These are phyloP conservation scores for Charaxes varanes DNA, from an alignment of 1,140 invertebrate genomes.

Conservation along the genomic window DNA sequence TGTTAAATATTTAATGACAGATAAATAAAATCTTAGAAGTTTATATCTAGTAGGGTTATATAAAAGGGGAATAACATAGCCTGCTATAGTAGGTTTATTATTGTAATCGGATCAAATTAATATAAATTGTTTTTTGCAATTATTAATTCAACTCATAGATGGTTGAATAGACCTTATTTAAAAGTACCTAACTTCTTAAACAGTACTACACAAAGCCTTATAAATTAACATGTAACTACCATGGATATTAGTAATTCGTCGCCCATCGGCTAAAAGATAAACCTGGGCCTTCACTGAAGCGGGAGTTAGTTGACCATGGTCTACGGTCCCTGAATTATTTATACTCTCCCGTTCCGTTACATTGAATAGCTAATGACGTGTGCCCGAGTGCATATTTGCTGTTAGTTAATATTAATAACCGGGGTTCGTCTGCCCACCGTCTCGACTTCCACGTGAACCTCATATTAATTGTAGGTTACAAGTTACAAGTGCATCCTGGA, in stretches of 20 bases:
- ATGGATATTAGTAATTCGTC: constrained; percentile 14
- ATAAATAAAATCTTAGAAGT: too few species aligned
- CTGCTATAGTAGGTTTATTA: too few species aligned
- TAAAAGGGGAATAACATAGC: too few species aligned
- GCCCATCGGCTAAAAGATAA: constrained; percentile 15
- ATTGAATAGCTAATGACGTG: constrained; percentile 62
- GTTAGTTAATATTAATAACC: constrained; percentile 60
- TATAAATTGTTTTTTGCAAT: too few species aligned
- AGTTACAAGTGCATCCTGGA: constrained; percentile 18
- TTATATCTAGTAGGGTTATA: too few species aligned
- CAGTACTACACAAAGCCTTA: too few species aligned
- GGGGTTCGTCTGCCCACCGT: constrained; percentile 40
- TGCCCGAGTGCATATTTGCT: constrained; percentile 49
- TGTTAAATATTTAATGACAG: too few species aligned
- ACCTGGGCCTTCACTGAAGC: constrained; percentile 8
- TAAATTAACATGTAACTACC: constrained; percentile 1
- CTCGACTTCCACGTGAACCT: constrained; percentile 24
- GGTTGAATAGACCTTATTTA: too few species aligned
- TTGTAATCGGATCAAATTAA: too few species aligned
- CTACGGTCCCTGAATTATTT: constrained; percentile 58
- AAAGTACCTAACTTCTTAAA: too few species aligned
- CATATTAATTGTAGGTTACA: constrained; percentile 19
- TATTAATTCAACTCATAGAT: too few species aligned
- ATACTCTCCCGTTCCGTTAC: constrained; percentile 57
- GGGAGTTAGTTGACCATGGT: constrained; percentile 29